Evolutionary conservation across 2,888 invertebrate genomes (phyloP), one percentile per base, ranked within the genome.

Genomic region (Corbicula japonica): DNA sequence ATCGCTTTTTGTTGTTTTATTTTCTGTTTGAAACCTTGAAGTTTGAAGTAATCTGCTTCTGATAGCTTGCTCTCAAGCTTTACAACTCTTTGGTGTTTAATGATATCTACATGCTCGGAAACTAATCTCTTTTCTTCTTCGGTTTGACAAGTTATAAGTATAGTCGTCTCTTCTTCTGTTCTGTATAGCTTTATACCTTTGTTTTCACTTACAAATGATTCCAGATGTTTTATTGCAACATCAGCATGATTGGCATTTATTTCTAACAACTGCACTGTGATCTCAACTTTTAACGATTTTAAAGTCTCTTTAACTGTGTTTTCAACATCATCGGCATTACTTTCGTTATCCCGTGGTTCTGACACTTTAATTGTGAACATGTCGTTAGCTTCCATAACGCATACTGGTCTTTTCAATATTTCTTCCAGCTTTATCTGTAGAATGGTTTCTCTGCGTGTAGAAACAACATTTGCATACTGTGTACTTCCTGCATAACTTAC

Each of bases 81-180:
- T 15, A 61, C 26, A 15, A 61, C 23, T 5, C 1, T 21, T 44
- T 28, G 26, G 5, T 44, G 8, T 61, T 21, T 30, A 12, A 60
- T 41, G 26, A 61, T 30, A n/a, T 35, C 30, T n/a, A 61, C 46
- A 30, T 61, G 61, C 21, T n/a, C 38, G 26, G 28, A 41, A 26
- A 61, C 44, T 18, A 44, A 8, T 23, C 2, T 1, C n/a, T 28
- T 61, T 26, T 61, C 61, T 26, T 61, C 12, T n/a, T 44, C 8
- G 18, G 61, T 28, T 61, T 44, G 61, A 3, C 12, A 26, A 4
- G 44, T 46, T n/a, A 61, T 26, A n/a, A 44, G 21, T 12, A 61
- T n/a, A 26, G 44, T 28, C 28, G 21, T 10, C 10, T 44, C 44
- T 1, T 26, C 28, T 12, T 61, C 61, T 28, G 41, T 12, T 44